A percentile compares a stretch with the other conserved stretches of the same genome.
Conservation (phyloP, 2,888 invertebrate species). For the Cephus pulcher region DNA sequence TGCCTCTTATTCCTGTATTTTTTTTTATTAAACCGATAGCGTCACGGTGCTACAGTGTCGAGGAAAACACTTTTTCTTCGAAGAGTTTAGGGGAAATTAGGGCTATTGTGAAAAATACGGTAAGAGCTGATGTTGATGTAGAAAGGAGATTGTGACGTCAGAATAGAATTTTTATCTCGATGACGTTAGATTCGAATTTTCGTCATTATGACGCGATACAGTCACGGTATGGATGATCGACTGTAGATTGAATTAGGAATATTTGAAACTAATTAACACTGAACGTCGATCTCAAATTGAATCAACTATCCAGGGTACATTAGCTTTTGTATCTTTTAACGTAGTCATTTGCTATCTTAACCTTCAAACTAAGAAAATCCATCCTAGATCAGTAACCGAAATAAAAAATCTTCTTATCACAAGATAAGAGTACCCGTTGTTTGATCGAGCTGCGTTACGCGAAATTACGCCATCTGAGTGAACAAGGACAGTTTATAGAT, state of each 20-base stretch:
- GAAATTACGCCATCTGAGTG: not conserved
- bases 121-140: not conserved
- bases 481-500: not conserved
- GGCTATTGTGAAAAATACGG: not conserved
- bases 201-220: not conserved
- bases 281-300: not conserved
- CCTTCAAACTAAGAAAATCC: not conserved
- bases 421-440: not conserved
- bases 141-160: not conserved
- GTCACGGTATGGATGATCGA: not conserved
- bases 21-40: not conserved
- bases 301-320: not conserved
- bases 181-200: not conserved
- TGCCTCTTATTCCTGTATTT: not conserved
- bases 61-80: not conserved
- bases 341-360: not conserved
- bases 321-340: not conserved
- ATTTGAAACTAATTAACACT: not conserved
- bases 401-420: not conserved
- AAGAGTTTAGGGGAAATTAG: not conserved
- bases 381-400: not conserved
- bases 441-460: not conserved
- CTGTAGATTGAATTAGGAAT: not conserved
- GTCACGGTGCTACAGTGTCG: not conserved
- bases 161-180: not conserved